A percentile compares a stretch with the other conserved stretches of the same genome.
These are phyloP conservation scores for Falco naumanni DNA, from an alignment of 2,797 vertebrate species.

Conservation along the genomic window DNA sequence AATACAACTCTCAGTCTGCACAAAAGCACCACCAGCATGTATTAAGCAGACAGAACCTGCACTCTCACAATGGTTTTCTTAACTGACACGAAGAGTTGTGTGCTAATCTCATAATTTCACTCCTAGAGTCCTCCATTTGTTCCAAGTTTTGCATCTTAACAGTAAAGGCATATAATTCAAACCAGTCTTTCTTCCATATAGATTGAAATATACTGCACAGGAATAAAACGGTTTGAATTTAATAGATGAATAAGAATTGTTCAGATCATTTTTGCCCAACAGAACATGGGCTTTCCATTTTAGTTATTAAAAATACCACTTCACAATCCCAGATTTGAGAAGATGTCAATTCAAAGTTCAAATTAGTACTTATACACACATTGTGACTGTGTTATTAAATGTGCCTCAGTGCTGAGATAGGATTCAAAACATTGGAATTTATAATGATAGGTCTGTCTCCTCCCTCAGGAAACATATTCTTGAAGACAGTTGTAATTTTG, in stretches of 20 bases:
- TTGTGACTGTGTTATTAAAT: neutral
- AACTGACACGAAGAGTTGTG: neutral
- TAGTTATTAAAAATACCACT: neutral
- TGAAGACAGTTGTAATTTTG: neutral
- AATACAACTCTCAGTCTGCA: conserved; percentile 35
- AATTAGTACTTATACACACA: neutral
- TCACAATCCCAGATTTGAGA: neutral
- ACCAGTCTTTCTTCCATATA: conserved; percentile 9
- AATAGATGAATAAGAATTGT: neutral
- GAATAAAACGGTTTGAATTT: conserved; percentile 25
- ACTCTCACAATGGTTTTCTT: conserved; percentile 13
- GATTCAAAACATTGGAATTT: neutral
- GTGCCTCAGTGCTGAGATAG: neutral
- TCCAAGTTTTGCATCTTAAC: conserved; percentile 36
- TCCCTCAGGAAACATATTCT: neutral
- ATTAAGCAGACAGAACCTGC: conserved; percentile 8
- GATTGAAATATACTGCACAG: neutral
- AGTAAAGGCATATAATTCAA: conserved; percentile 33
- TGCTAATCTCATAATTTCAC: conserved; percentile 58
- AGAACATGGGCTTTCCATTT: neutral
- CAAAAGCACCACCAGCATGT: conserved; percentile 41
- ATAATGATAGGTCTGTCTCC: neutral
- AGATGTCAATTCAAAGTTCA: neutral
- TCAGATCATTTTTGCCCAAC: conserved; percentile 19
- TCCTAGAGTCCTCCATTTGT: neutral